phyloP scores from a whole-genome alignment of 2,113 vertebrate genomes.

The Emydocephalus ijimae region DNA sequence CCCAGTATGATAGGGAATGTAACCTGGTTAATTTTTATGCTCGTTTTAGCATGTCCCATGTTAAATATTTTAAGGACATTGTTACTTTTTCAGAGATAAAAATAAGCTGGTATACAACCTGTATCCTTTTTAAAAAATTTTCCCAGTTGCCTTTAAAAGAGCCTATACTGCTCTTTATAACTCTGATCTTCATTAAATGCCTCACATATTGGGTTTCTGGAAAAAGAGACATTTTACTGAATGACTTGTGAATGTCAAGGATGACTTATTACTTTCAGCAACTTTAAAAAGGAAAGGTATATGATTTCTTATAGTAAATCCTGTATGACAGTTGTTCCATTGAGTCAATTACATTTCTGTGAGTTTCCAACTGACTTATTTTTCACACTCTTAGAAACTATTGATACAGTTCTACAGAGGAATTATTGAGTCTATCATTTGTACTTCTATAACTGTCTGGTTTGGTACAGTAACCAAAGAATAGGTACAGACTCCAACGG shows the following conservation, averaged over 20 bases:
- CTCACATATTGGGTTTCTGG: conserved; percentile 28
- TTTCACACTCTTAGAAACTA: conserved; percentile 55
- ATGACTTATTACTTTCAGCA: conserved; percentile 64
- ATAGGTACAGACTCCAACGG: neutral
- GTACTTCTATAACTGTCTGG: neutral
- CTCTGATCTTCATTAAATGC: conserved; percentile 65
- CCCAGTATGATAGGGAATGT: neutral
- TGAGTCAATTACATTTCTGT: conserved; percentile 59
- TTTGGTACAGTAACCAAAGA: neutral
- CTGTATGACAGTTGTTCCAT: conserved; percentile 53
- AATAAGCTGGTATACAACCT: neutral
- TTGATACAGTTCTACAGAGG: neutral
- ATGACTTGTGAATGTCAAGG: conserved; percentile 62
- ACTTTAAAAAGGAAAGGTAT: conserved; percentile 63
- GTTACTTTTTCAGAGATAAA: neutral
- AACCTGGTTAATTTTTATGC: neutral
- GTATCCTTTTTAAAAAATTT: neutral
- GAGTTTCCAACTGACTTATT: conserved; percentile 45
- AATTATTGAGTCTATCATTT: neutral
- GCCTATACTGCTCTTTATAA: conserved; percentile 50
- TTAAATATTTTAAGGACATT: neutral
- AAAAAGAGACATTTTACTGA: conserved; percentile 53
- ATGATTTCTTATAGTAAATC: conserved; percentile 58
- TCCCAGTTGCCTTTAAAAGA: neutral
- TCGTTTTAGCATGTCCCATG: neutral